Percentiles rank a stretch among this genome's conserved stretches.
These are phyloP conservation scores for Diarsia rubi DNA, from an alignment of 2,888 invertebrate species.

Conservation along the genomic window DNA sequence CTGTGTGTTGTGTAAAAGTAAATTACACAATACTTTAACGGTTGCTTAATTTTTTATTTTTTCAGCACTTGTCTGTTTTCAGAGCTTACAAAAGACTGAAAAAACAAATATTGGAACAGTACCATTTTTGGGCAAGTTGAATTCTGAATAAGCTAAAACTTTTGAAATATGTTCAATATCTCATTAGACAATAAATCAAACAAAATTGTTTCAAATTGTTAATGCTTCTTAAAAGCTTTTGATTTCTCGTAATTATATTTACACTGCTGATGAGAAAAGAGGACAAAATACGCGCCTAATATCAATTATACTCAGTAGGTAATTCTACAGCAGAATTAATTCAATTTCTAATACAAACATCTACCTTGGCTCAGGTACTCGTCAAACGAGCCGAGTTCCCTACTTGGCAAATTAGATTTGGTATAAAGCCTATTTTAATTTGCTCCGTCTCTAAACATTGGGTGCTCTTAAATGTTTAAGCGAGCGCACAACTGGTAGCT, in stretches of 20 bases:
- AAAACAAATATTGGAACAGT: not conserved
- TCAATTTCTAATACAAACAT: slow-evolving; percentile 88
- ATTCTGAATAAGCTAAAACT: not conserved
- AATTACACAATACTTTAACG: not conserved
- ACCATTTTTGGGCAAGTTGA: not conserved
- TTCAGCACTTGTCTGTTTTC: not conserved
- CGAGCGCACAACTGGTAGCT: slow-evolving; percentile 80
- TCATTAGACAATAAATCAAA: slow-evolving; percentile 35
- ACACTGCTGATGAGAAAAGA: slow-evolving; percentile 63
- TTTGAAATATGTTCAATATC: slow-evolving; percentile 20
- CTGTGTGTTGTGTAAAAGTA: not conserved
- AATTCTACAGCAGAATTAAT: slow-evolving; percentile 86
- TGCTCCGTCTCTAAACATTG: slow-evolving; percentile 88
- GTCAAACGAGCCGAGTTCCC: slow-evolving; percentile 83
- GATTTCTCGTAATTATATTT: slow-evolving; percentile 68
- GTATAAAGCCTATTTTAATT: slow-evolving; percentile 91
- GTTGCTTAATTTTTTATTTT: not conserved
- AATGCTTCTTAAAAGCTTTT: slow-evolving; percentile 66
- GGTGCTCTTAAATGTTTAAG: slow-evolving; percentile 89
- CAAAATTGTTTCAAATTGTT: slow-evolving; percentile 49
- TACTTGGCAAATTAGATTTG: slow-evolving; percentile 90
- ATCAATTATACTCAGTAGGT: slow-evolving; percentile 76
- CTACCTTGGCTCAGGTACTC: slow-evolving; percentile 80
- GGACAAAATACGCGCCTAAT: slow-evolving; percentile 67
- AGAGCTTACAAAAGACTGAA: not conserved